Base-by-base conservation (phyloP, 2,797 vertebrate genomes). In the Pelochelys cantorii region DNA sequence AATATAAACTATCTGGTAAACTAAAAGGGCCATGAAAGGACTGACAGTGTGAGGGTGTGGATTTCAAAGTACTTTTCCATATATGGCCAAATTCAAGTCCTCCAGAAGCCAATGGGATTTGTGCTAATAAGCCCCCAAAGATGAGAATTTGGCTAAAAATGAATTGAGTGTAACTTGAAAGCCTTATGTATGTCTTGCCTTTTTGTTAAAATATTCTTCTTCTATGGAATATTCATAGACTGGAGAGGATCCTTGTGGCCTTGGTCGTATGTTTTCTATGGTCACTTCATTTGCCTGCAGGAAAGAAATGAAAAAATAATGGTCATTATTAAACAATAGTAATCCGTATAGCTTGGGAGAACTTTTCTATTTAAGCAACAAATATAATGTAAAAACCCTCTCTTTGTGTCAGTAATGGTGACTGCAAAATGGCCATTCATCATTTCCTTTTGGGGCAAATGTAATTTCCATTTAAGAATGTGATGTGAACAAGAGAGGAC, bases 171-270 rank as follows among this genome's bases (percentile, higher is more conserved):
- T 23, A 65, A 88, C 48, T 79, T 18, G 84, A 94, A 95, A 7
- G 3, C 5, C 27, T 25, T 27, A 59, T 59, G 55, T 20, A 55
- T 79, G 23, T 34, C 97, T 98, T 95, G 98, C 99, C 98, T 98
- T 98, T 96, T 98, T 98, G 27, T 91, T 93, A 6, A 92, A 97
- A 96, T 98, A 98, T 74, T 98, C 98, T 23, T 98, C 98, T 90
- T 98, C 98, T 79, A 96, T 5, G 3, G 98, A 97, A 88, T 95
- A 99, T 91, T 99, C 99, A 60, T 99, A 99, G 80, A 99, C 98
- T 2, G 99, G 99, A 8, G 99, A 99, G 29, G 99, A 99, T 87
- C 99, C 99, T 93, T 99, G 99, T 57, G 99, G 99, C 11, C 99
- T 98, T 29, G 99, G 99, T 90, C 99, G 98, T 90, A 99, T 98